Percentiles rank a stretch among this genome's conserved stretches.
phyloP scores from a whole-genome alignment of 2,797 vertebrate genomes.

The Mergus octosetaceus region DNA sequence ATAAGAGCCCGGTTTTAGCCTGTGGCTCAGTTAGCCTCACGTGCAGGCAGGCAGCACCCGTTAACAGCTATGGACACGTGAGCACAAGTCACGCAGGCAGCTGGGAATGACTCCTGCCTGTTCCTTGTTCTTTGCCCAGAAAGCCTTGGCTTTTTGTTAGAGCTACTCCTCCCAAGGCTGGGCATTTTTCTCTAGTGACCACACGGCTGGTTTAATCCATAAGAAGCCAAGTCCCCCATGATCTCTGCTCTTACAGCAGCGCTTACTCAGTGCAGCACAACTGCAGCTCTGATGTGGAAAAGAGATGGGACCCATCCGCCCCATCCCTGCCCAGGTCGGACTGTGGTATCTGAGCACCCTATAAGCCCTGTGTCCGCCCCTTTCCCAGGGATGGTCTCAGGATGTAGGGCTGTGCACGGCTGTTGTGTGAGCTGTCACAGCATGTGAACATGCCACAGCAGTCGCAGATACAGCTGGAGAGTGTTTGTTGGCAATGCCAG shows the following conservation, averaged over 20 bases:
- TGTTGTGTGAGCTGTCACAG: neutral
- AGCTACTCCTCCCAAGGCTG: neutral
- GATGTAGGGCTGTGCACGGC: neutral
- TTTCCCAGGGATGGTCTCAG: neutral
- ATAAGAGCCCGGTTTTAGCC: neutral
- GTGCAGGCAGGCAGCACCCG: neutral
- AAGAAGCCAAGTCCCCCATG: no score
- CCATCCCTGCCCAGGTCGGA: neutral
- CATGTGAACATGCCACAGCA: neutral
- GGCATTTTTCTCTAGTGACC: neutral
- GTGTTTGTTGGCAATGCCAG: neutral
- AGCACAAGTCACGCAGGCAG: neutral
- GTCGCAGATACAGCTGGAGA: neutral
- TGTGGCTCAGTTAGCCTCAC: neutral
- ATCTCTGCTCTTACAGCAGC: neutral
- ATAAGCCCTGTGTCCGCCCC: neutral
- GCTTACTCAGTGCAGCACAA: neutral
- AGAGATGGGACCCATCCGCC: neutral
- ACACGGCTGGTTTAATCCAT: neutral
- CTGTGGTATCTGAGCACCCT: neutral
- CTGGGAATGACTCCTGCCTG: neutral
- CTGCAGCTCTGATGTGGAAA: neutral
- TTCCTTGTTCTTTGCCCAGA: neutral
- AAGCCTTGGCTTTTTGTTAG: neutral
- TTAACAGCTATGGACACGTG: neutral